phyloP scores from a whole-genome alignment of 2,888 invertebrate species.

The Margaritifera margaritifera region DNA sequence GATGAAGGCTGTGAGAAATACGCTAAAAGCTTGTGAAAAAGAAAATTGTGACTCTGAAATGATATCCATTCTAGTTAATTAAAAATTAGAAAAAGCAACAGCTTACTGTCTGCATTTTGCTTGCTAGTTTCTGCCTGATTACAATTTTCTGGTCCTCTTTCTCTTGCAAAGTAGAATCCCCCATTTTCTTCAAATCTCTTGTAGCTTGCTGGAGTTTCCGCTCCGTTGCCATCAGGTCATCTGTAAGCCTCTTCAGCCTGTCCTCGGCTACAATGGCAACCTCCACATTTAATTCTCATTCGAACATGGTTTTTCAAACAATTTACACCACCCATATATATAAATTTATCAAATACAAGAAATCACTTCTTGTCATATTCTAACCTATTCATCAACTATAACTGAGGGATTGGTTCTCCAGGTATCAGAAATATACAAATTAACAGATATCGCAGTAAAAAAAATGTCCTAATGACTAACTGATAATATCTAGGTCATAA shows the following conservation, averaged over 20 bases:
- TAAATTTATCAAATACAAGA: not conserved
- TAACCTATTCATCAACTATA: no score
- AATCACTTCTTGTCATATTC: no score
- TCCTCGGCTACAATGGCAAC: constrained; percentile 60
- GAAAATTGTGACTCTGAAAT: no score
- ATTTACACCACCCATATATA: not conserved
- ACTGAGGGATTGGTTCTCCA: no score
- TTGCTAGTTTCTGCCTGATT: constrained; percentile 59
- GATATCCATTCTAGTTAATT: not conserved
- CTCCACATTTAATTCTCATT: not conserved
- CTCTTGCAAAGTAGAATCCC: constrained; percentile 51
- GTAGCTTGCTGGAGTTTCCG: constrained; percentile 59
- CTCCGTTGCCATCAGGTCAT: constrained; percentile 59
- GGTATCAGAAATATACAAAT: no score
- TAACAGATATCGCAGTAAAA: no score
- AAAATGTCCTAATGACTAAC: no score
- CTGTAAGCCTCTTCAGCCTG: constrained; percentile 53
- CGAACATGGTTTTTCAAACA: not conserved
- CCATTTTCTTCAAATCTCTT: constrained; percentile 61
- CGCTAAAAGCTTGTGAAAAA: no score
- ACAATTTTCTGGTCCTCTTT: constrained; percentile 64
- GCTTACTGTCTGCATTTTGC: constrained; percentile 66
- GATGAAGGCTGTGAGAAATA: no score
- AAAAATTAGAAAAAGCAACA: not conserved
- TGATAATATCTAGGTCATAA: no score